Evolutionary conservation across 2,797 vertebrate genomes (phyloP).

Genomic region (Coregonus ussuriensis): DNA sequence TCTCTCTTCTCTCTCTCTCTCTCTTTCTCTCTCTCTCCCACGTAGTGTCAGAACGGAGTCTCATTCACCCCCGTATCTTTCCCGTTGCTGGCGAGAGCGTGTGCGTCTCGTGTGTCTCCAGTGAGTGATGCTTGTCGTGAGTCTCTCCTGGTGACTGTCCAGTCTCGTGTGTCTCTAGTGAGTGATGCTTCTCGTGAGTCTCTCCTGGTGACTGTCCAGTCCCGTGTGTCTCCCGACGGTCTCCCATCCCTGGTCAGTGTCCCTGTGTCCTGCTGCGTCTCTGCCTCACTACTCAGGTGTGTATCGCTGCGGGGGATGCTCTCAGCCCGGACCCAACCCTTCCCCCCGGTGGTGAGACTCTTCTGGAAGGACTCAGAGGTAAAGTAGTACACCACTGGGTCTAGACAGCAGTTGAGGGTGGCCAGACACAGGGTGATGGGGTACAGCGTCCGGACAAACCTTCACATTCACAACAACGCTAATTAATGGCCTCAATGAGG

Average conservation of each 20-base stretch:
- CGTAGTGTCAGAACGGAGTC: conserved; percentile 61
- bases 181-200: too few species aligned
- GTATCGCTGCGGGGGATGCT: conserved; percentile 84
- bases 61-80: conserved; percentile 79
- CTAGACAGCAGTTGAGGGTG: conserved; percentile 94
- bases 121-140: too few species aligned
- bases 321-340: conserved; percentile 82
- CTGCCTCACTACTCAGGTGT: conserved; percentile 74
- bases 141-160: too few species aligned
- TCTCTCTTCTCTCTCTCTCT: not conserved
- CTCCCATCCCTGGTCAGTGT: conserved; percentile 64
- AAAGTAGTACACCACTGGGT: conserved; percentile 96
- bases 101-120: conserved; percentile 47
- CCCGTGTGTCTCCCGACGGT: conserved; percentile 70
- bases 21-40: not conserved
- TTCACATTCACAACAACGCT: conserved; percentile 47
- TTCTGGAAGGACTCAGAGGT: conserved; percentile 98
- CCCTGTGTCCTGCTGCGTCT: conserved; percentile 44
- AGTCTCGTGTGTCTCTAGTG: too few species aligned
- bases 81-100: conserved; percentile 75
- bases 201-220: conserved; percentile 57
- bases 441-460: conserved; percentile 90
- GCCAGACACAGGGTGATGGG: conserved; percentile 94
- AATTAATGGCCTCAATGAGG: conserved; percentile 72
- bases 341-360: conserved; percentile 85